A percentile compares a stretch with the other conserved stretches of the same genome.
These are phyloP conservation scores for Phrynocephalus versicolor DNA, from an alignment of 2,113 vertebrate genomes.

Conservation along the genomic window DNA sequence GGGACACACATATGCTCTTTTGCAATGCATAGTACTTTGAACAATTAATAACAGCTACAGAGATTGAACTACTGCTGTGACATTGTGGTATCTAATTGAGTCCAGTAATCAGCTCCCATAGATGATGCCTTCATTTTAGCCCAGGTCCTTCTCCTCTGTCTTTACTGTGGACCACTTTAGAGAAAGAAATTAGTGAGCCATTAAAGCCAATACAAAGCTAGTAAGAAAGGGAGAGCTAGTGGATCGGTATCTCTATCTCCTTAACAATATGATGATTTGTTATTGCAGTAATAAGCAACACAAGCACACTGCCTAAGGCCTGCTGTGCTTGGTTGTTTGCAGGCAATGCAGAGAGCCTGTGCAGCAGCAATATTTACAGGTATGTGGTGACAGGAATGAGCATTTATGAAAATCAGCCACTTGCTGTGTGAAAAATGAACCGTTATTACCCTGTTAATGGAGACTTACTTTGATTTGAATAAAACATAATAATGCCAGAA, in stretches of 20 bases:
- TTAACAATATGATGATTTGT: not conserved
- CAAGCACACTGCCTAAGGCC: slow-evolving; percentile 28
- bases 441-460: slow-evolving; percentile 51
- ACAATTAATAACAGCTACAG: too few relatives aligned
- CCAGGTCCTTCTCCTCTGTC: too few relatives aligned
- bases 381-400: slow-evolving; percentile 46
- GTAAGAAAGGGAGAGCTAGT: not conserved
- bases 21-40: not conserved
- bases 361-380: slow-evolving; percentile 44
- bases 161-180: not conserved
- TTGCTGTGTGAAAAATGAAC: slow-evolving; percentile 58
- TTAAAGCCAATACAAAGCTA: not conserved
- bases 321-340: slow-evolving; percentile 56
- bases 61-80: too few relatives aligned
- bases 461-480: slow-evolving; percentile 55
- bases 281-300: slow-evolving; percentile 27
- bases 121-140: not conserved
- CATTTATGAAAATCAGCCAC: slow-evolving; percentile 55
- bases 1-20: too few relatives aligned
- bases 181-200: not conserved
- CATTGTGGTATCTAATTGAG: not conserved
- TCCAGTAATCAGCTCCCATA: not conserved
- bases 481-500: slow-evolving; percentile 37
- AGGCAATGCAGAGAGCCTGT: slow-evolving; percentile 38
- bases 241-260: not conserved